Conservation (phyloP, 2,888 invertebrate species). For the Didymodactylos carnosus region DNA sequence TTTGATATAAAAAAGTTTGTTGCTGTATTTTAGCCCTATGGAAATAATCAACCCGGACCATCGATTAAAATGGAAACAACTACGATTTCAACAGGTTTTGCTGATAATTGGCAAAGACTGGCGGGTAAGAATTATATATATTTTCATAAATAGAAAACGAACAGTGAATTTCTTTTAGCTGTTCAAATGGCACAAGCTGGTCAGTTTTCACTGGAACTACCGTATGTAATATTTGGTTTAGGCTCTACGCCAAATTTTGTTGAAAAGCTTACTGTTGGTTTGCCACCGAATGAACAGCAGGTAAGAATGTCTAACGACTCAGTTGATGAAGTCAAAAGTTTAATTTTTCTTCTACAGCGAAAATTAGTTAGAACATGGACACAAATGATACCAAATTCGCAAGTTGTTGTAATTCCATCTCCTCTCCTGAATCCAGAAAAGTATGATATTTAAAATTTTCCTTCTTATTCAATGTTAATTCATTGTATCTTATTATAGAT, state of each 20-base stretch:
- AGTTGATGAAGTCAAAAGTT: no score
- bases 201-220: conserved; percentile 72
- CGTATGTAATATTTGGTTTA: conserved; percentile 86
- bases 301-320: background rate
- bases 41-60: conserved; percentile 73
- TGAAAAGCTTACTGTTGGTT: conserved; percentile 37
- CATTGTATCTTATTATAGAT: background rate
- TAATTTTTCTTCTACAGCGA: conserved; percentile 18
- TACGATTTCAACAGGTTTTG: background rate
- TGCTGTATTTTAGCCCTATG: conserved; percentile 32
- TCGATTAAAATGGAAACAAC: conserved; percentile 64
- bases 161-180: conserved; percentile 35
- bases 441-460: background rate
- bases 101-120: background rate
- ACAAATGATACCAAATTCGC: conserved; percentile 88
- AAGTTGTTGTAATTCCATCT: conserved; percentile 73
- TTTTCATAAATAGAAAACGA: background rate
- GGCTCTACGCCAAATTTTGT: conserved; percentile 94
- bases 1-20: conserved; percentile 7
- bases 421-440: conserved; percentile 49
- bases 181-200: conserved; percentile 76
- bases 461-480: background rate
- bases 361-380: conserved; percentile 49
- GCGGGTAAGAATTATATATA: background rate
- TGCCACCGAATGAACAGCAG: background rate